Evolutionary conservation across 2,888 invertebrate genomes (phyloP), one percentile per base, ranked within the genome.

Genomic region (Brachylomia viminalis): DNA sequence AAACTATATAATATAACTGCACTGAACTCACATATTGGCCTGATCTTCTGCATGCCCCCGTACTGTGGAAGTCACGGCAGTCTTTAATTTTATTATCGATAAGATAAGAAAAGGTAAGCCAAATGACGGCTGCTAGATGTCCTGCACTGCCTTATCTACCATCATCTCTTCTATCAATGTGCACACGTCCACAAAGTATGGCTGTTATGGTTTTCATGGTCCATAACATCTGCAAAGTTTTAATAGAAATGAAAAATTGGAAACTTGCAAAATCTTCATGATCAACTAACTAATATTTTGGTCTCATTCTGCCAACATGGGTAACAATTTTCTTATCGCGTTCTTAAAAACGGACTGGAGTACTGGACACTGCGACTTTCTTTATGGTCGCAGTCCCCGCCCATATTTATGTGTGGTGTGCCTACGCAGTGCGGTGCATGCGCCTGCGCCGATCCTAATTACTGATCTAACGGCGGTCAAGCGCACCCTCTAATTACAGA

Each of bases 361-460:
- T 33, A 64, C 45, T 61, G 33, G 20, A 59, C 66, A 38, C 72
- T 74, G 71, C 23, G 17, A 17, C n/a, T 38, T 45, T 66, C 70
- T 68, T 15, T 45, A 65, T 49, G 11, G 58, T 66, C 52, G 27
- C 49, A 52, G 13, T 54, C 69, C 38, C 76, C 78, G 75, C 71
- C 75, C 76, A 75, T 75, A 83, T 80, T 82, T 85, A 82, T 72
- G 72, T 72, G 74, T 79, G 80, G 56, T 80, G 86, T 38, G 87
- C 88, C 89, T 85, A 87, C 87, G 88, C 88, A 86, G 73, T 52
- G n/a, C 73, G 47, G 72, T 74, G 71, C 84, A 84, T 84, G 87
- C 89, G 86, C 84, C 82, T 90, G 90, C 92, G 92, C 91, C 79
- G 92, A 92, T 93, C 92, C 92, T 93, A 92, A 94, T 94, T 93